A percentile compares a stretch with the other conserved stretches of the same genome.
These are phyloP conservation scores for Drosophila falleni DNA, from an alignment of 2,888 invertebrate species.

Conservation along the genomic window DNA sequence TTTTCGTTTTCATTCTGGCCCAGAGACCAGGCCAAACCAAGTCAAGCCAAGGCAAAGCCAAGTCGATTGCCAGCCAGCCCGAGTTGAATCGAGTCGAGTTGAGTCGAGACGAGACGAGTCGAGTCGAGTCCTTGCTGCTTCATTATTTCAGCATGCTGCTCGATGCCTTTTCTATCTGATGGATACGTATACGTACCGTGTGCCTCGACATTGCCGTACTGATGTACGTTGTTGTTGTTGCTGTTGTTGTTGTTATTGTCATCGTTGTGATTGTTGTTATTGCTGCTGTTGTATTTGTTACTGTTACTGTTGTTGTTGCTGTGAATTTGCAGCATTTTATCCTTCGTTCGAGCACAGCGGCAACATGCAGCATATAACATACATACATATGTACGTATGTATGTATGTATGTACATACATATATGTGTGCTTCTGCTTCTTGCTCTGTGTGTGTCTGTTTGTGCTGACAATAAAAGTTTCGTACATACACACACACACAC, in stretches of 20 bases:
- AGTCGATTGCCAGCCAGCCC: conserved; percentile 38
- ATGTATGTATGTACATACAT: conserved; percentile 27
- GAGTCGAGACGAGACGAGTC: conserved; percentile 1
- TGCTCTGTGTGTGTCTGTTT: conserved; percentile 65
- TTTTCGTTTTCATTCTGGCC: conserved; percentile 78
- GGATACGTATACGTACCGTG: conserved; percentile 81
- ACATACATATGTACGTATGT: conserved; percentile 9
- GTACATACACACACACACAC: conserved; percentile 55
- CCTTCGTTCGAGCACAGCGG: conserved; percentile 69
- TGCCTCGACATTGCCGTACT: conserved; percentile 49
- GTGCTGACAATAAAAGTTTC: conserved; percentile 79
- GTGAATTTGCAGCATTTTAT: conserved; percentile 82
- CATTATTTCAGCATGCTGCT: conserved; percentile 81
- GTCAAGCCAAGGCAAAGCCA: conserved; percentile 46
- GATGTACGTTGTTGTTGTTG: conserved; percentile 33
- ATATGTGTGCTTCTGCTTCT: conserved; percentile 38
- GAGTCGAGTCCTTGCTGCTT: conserved; percentile 79
- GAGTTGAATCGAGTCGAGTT: conserved; percentile 25
- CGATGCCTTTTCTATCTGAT: conserved; percentile 81
- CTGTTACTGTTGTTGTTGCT: conserved; percentile 45
- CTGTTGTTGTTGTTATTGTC: conserved; percentile 29
- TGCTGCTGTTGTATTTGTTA: conserved; percentile 30
- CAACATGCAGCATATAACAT: conserved; percentile 43
- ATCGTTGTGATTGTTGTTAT: conserved; percentile 29
- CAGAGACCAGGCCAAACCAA: conserved; percentile 49